Evolutionary conservation across 2,888 invertebrate genomes (phyloP).

Genomic region (Eupeodes luniger): DNA sequence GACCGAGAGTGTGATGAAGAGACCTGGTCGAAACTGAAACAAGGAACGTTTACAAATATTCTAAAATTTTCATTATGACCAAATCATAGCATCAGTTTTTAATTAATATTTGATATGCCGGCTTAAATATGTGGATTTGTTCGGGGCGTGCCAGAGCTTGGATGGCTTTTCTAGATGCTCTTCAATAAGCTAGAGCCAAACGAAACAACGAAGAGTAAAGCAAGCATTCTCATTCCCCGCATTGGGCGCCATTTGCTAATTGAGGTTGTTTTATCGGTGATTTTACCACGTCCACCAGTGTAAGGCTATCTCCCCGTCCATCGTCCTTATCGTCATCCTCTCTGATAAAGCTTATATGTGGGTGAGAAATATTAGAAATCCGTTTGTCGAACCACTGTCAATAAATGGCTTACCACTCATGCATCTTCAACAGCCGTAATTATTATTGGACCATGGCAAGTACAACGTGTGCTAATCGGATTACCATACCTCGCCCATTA

Average conservation of each 20-base stretch:
- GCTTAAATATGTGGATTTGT: constrained; percentile 68
- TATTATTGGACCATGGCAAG: constrained; percentile 54
- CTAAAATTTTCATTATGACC: constrained; percentile 75
- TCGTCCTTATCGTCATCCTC: neutral
- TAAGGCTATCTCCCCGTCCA: neutral
- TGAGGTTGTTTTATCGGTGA: constrained; percentile 53
- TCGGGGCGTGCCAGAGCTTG: constrained; percentile 24
- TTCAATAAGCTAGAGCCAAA: neutral
- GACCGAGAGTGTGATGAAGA: neutral
- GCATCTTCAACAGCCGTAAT: constrained; percentile 54
- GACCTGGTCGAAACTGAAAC: constrained; percentile 1
- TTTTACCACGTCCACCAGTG: constrained; percentile 22
- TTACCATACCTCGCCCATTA: constrained; percentile 62
- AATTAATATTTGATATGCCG: constrained; percentile 75
- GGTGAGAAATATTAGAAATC: constrained; percentile 22
- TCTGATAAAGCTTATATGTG: neutral
- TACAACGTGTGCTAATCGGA: constrained; percentile 65
- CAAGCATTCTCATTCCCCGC: neutral
- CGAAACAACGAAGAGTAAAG: neutral
- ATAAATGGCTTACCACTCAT: constrained; percentile 37
- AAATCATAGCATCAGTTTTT: constrained; percentile 75
- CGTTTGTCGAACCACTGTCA: constrained; percentile 26
- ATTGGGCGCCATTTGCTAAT: constrained; percentile 29
- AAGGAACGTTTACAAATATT: constrained; percentile 71
- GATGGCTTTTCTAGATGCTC: constrained; percentile 7